phyloP scores from a whole-genome alignment of 2,797 vertebrate genomes.

The Botia almorhae region DNA sequence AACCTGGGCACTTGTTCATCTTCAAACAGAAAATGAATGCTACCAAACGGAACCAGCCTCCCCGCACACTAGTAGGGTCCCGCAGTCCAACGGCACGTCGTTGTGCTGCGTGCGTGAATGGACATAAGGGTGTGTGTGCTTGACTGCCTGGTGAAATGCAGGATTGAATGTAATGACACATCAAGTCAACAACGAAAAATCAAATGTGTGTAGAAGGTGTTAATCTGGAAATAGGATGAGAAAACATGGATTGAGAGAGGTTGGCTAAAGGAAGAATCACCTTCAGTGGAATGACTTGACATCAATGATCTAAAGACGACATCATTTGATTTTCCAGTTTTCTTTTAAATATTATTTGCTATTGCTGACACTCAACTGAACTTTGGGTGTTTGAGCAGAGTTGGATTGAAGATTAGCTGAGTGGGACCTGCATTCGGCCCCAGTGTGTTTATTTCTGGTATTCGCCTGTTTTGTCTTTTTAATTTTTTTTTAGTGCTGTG shows the following conservation, averaged over 20 bases:
- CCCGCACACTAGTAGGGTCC: slow-evolving; percentile 66
- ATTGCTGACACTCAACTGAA: slow-evolving; percentile 95
- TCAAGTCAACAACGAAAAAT: slow-evolving; percentile 65
- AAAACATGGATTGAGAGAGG: slow-evolving; percentile 71
- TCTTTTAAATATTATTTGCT: slow-evolving; percentile 77
- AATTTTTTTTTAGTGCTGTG: slow-evolving; percentile 80
- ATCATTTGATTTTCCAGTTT: slow-evolving; percentile 74
- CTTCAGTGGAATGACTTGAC: slow-evolving; percentile 74
- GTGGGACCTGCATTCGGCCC: slow-evolving; percentile 87
- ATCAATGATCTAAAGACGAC: slow-evolving; percentile 74
- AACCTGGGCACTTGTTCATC: slow-evolving; percentile 87
- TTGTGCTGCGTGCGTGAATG: slow-evolving; percentile 77
- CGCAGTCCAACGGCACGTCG: slow-evolving; percentile 81
- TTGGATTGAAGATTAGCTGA: slow-evolving; percentile 76
- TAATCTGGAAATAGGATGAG: slow-evolving; percentile 66
- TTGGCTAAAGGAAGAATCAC: slow-evolving; percentile 73
- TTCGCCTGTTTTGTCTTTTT: slow-evolving; percentile 86
- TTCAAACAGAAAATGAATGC: slow-evolving; percentile 58
- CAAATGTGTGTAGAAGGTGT: slow-evolving; percentile 59
- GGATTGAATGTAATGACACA: slow-evolving; percentile 91
- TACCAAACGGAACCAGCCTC: slow-evolving; percentile 24
- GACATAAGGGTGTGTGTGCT: slow-evolving; percentile 74
- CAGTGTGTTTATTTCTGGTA: slow-evolving; percentile 81
- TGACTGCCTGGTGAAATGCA: slow-evolving; percentile 68
- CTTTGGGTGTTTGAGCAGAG: slow-evolving; percentile 85